Evolutionary conservation across 1,140 invertebrate species (phyloP).

Genomic region (Eulimnadia texana): DNA sequence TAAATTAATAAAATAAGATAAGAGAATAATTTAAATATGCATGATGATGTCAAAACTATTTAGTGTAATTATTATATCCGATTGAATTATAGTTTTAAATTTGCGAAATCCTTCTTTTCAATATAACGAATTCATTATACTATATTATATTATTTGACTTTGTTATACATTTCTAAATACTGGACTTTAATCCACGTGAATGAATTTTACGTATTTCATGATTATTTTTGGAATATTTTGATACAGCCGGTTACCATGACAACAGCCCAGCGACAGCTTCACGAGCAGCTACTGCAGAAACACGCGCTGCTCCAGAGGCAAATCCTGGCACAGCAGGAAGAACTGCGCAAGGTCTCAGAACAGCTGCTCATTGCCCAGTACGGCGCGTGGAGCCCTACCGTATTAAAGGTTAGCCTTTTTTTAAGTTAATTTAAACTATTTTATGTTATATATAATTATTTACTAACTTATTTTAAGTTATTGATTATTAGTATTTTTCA

Average conservation of each 20-base stretch:
- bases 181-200: no score
- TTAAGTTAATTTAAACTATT: no score
- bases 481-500: not conserved
- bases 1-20: no score
- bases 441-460: not conserved
- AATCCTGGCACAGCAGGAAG: conserved; percentile 72
- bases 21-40: no score
- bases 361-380: conserved; percentile 68
- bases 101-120: no score
- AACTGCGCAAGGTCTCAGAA: conserved; percentile 63
- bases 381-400: conserved; percentile 28
- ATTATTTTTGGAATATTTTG: no score
- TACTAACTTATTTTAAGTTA: not conserved
- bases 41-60: no score
- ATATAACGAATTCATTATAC: no score
- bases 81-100: no score
- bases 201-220: no score
- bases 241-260: conserved; percentile 37
- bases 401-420: conserved; percentile 13
- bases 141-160: not conserved
- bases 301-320: conserved; percentile 69
- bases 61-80: no score
- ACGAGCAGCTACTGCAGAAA: conserved; percentile 62
- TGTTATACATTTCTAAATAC: not conserved
- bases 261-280: conserved; percentile 43